phyloP scores from a whole-genome alignment of 2,113 vertebrate species.

The Trogon melanurus region DNA sequence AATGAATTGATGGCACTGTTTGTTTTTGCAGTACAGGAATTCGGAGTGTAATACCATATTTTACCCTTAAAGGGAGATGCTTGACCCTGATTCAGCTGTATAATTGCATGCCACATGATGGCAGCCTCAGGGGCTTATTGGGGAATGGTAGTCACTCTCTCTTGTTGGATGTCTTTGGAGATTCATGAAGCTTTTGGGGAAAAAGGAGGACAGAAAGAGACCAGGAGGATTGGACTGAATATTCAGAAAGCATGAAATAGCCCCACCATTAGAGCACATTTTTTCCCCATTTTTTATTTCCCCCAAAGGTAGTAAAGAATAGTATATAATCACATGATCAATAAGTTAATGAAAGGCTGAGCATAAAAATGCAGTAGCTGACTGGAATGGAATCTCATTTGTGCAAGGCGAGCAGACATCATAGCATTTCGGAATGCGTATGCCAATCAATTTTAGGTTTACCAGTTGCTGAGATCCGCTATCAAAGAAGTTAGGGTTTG shows the following conservation, averaged over 20 bases:
- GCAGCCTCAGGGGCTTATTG: background rate
- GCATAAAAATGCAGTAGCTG: slow-evolving; percentile 64
- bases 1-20: slow-evolving; percentile 62
- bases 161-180: slow-evolving; percentile 24
- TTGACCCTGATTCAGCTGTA: background rate
- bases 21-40: slow-evolving; percentile 66
- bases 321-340: slow-evolving; percentile 5
- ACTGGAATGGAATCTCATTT: slow-evolving; percentile 75
- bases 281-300: background rate
- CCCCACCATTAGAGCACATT: slow-evolving; percentile 30
- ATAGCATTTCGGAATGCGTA: background rate
- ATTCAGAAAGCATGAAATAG: slow-evolving; percentile 27
- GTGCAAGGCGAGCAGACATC: slow-evolving; percentile 13
- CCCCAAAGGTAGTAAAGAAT: slow-evolving; percentile 16
- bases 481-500: background rate
- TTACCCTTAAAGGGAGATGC: slow-evolving; percentile 34
- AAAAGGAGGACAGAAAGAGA: slow-evolving; percentile 69
- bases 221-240: slow-evolving; percentile 66
- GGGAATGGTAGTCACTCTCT: background rate
- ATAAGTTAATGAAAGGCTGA: slow-evolving; percentile 48
- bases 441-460: slow-evolving; percentile 40
- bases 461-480: slow-evolving; percentile 16
- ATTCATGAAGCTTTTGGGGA: slow-evolving; percentile 32
- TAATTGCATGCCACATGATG: background rate
- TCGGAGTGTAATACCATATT: slow-evolving; percentile 48